These are phyloP conservation scores for Drosophila kanekoi DNA, from an alignment of 2,888 invertebrate genomes.

Conservation along the genomic window DNA sequence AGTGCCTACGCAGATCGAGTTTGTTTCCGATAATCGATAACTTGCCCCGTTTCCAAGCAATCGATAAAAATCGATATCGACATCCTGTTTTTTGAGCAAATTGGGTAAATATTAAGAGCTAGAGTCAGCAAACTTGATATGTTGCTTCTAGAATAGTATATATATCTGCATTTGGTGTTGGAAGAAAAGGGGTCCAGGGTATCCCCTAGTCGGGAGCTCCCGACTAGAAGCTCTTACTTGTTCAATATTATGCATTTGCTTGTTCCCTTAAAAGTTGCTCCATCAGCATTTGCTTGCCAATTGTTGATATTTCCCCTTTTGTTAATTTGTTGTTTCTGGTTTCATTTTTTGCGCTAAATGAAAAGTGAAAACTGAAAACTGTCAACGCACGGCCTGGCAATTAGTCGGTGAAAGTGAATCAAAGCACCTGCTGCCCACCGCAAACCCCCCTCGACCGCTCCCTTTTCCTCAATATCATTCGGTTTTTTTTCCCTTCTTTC, in stretches of 20 bases:
- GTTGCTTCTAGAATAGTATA: too few species aligned
- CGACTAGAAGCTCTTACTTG: too few species aligned
- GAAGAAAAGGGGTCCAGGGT: too few species aligned
- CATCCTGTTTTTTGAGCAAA: too few species aligned
- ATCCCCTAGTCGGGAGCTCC: too few species aligned
- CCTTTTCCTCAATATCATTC: background rate
- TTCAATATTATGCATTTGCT: background rate
- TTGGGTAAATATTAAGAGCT: too few species aligned
- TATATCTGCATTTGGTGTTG: too few species aligned
- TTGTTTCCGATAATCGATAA: too few species aligned
- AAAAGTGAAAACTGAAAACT: constrained; percentile 71
- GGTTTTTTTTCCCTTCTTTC: constrained; percentile 1
- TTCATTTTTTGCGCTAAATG: constrained; percentile 44
- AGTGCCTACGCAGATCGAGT: too few species aligned
- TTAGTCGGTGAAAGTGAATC: constrained; percentile 69
- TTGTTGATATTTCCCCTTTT: constrained; percentile 7
- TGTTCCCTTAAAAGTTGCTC: background rate
- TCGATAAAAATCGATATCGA: too few species aligned
- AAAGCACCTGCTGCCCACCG: constrained; percentile 1
- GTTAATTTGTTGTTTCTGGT: constrained; percentile 12
- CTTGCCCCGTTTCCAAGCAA: too few species aligned
- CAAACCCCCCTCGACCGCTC: background rate
- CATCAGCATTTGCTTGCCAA: constrained; percentile 4
- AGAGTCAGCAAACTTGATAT: too few species aligned
- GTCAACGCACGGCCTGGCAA: constrained; percentile 60